Base-by-base conservation (phyloP, 2,888 invertebrate species). In the Morpho achilles region DNA sequence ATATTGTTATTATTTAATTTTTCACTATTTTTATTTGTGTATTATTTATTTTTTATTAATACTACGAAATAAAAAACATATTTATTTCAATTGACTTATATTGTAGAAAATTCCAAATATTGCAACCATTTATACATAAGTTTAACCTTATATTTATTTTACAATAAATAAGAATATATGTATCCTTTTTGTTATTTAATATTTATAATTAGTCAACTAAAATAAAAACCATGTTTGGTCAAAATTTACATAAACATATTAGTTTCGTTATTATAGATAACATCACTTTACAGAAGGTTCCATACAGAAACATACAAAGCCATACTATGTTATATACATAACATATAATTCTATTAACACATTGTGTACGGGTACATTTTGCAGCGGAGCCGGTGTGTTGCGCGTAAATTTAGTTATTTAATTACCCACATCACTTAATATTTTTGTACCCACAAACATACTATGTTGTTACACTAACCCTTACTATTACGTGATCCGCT, bases 21-120 rank as follows among this genome's bases (percentile, higher is more conserved):
- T 16, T 16, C 16, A 16, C 16, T 16, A 16, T 16, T 16, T 16
- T 16, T 16, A 16, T 16, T 16, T 16, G 16, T 16, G 16, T 16
- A 16, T 16, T 16, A 16, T 16, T 16, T 16, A 16, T 16, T 16
- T 16, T 16, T 16, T 16, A 16, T 16, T 16, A 16, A 32, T 3
- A 32, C 5, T 32, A 32, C 3, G 32, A 47, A 44, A 46, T 41
- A 32, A 42, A 23, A 48, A 23, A 2, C 6, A 47, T 22, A 2
- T 42, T 32, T 16, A 45, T 58, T 55, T 65, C 58, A 67, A 69
- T 67, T 67, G 64, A 69, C 67, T 61, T 67, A 67, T 61, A 65
- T 62, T 66, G 62, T 62, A 63, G 56, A 65, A 64, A 61, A 63
- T 54, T 62, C 65, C 60, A 65, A 60, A 65, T 65, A 65, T 65